phyloP scores from a whole-genome alignment of 2,113 vertebrate species.

The Bubo scandiacus region DNA sequence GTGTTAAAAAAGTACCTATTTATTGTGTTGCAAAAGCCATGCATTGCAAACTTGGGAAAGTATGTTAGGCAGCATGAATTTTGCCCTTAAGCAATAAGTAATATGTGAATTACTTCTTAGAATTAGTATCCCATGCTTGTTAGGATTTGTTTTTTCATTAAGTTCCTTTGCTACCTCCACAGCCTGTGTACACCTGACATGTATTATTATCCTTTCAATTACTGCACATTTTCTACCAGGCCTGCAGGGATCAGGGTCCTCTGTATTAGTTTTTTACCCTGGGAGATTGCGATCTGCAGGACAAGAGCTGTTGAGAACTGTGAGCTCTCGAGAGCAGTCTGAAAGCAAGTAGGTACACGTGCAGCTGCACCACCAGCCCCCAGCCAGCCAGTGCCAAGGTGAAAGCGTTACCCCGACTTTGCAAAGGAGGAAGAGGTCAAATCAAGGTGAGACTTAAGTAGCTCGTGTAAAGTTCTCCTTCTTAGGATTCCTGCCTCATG shows the following conservation, averaged over 20 bases:
- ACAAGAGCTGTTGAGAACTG: background rate
- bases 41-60: background rate
- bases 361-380: background rate
- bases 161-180: background rate
- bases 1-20: background rate
- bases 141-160: constrained; percentile 11
- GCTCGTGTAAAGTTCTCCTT: background rate
- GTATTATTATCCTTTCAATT: background rate
- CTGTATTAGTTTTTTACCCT: background rate
- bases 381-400: background rate
- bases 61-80: background rate
- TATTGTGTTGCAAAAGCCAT: background rate
- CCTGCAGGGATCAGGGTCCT: background rate
- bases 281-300: background rate
- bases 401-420: background rate
- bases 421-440: background rate
- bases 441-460: background rate
- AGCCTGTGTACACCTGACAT: background rate
- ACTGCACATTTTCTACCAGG: background rate
- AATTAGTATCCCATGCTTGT: background rate
- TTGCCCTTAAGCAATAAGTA: background rate
- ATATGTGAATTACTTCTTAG: background rate
- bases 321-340: background rate
- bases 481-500: background rate
- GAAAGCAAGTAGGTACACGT: background rate